A percentile compares a stretch with the other conserved stretches of the same genome.
Conservation (phyloP, 1,140 invertebrate species). For the Metaphire vulgaris region DNA sequence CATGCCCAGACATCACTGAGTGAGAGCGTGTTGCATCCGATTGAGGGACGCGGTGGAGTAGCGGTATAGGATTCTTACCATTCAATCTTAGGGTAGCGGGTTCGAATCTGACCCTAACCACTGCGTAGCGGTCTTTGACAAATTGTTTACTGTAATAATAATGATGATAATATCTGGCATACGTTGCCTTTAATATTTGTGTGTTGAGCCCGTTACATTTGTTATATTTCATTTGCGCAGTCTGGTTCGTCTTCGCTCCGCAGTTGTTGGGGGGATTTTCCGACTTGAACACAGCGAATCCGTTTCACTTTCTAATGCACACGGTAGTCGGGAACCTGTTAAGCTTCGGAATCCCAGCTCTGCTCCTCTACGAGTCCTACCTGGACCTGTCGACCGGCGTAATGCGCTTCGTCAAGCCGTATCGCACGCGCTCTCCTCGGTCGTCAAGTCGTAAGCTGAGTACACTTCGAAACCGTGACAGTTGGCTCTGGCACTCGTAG, state of each 20-base stretch:
- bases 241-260: not conserved
- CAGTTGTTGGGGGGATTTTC: not conserved
- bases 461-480: not conserved
- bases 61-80: no score
- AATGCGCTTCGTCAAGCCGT: not conserved
- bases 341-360: not conserved
- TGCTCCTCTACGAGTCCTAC: not conserved
- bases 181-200: no score
- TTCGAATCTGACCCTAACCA: no score
- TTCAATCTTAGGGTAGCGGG: no score
- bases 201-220: no score
- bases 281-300: not conserved
- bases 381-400: not conserved
- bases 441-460: not conserved
- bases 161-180: no score
- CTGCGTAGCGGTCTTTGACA: no score
- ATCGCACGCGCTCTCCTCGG: not conserved
- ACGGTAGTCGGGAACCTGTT: not conserved
- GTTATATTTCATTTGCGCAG: no score
- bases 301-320: not conserved
- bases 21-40: no score
- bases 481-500: not conserved
- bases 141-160: no score
- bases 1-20: no score
- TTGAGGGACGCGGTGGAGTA: no score